Evolutionary conservation across 2,113 vertebrate species (phyloP), one percentile per base, ranked within the genome.

Genomic region (Chloebia gouldiae): DNA sequence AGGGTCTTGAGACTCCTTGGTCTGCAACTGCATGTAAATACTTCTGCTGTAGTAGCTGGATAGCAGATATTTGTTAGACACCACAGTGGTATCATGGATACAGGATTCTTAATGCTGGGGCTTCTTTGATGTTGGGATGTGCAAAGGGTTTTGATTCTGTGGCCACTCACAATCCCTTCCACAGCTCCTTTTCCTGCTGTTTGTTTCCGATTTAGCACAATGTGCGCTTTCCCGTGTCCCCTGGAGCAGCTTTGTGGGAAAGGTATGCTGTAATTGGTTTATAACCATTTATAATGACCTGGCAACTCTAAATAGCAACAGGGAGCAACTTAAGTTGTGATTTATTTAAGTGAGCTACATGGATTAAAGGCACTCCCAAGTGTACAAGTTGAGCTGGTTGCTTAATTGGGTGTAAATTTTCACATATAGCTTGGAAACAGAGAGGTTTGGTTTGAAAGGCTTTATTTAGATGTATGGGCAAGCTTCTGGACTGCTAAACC

Each of bases 321-420:
- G 95, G 93, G 91, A 96, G 89, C 86, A 89, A 90, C 83, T 95
- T 97, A 87, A 79, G 73, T 93, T 92, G 86, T 86, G 95, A 96
- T 97, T 97, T 96, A 96, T 97, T 97, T 96, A 93, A 77, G 77
- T 65, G 65, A 95, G 57, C 95, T 75, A 69, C 65, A 84, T 63
- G 84, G 88, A 96, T 97, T 95, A 97, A 96, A 97, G 88, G 84
- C 94, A 88, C 51, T 97, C 90, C 73, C 89, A 60, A 91, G 75
- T 42, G 65, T 75, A 85, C 76, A 40, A 90, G 88, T 75, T 80
- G 78, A 97, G 80, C 86, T 95, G 65, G 87, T 83, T 88, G 95
- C 78, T 91, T 97, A 95, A 92, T 72, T 94, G 81, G 97, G 90
- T 2, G 17, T 96, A 86, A 93, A 90, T 97, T 92, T 96, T 96